Conservation (phyloP, 2,797 vertebrate genomes). For the Sebastes trivittatus region DNA sequence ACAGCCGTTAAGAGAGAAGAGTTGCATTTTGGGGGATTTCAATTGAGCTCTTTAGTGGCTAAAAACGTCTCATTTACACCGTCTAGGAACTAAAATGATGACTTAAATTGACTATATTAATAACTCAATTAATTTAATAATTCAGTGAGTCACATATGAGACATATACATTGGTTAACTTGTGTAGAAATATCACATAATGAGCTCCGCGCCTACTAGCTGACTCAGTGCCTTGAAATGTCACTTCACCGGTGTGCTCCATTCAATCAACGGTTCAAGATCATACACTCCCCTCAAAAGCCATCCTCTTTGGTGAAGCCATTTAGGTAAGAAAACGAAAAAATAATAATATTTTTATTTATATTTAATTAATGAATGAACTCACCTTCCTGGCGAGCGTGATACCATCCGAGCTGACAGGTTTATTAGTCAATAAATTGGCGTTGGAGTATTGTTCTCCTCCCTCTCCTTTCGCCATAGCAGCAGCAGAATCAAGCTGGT, state of each 20-base stretch:
- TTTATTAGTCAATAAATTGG: constrained; percentile 78
- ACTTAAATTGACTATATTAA: neutral
- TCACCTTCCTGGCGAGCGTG: constrained; percentile 69
- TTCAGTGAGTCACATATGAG: accelerated
- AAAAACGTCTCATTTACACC: neutral
- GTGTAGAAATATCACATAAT: neutral
- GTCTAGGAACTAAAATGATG: neutral
- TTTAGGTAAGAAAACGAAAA: neutral
- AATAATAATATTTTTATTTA: neutral
- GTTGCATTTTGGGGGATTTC: neutral
- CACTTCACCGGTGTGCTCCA: neutral
- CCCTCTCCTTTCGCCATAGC: constrained; percentile 85
- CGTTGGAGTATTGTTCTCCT: constrained; percentile 79
- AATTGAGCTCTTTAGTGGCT: neutral
- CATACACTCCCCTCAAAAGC: accelerated
- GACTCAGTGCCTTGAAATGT: constrained; percentile 16
- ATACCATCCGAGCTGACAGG: constrained; percentile 49
- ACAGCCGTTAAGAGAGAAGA: neutral
- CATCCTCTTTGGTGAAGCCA: accelerated
- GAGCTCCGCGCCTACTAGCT: neutral
- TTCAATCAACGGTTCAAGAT: constrained; percentile 15
- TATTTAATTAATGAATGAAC: constrained; percentile 7
- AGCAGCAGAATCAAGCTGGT: constrained; percentile 37
- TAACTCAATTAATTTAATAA: neutral
- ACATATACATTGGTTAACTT: neutral